Evolutionary conservation across 1,140 invertebrate species (phyloP).

Genomic region (Drosophila trapezifrons): DNA sequence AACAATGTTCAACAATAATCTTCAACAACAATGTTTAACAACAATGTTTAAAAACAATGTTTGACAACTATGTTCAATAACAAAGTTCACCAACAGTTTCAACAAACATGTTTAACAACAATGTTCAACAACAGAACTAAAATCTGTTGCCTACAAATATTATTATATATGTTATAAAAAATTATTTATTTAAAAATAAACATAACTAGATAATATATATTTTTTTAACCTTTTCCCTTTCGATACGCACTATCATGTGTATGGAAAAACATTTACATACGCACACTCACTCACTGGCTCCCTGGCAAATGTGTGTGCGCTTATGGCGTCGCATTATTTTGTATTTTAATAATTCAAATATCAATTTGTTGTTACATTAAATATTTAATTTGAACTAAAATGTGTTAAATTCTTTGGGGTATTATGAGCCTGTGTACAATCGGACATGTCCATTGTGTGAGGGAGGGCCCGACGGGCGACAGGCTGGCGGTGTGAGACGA

Average conservation of each 20-base stretch:
- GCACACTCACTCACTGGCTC: conserved; percentile 13
- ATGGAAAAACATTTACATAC: conserved; percentile 23
- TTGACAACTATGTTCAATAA: too few species aligned
- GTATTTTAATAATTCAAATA: conserved; percentile 82
- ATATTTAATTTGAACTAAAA: conserved; percentile 83
- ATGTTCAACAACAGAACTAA: too few species aligned
- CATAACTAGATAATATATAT: too few species aligned
- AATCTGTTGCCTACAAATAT: too few species aligned
- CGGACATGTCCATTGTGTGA: conserved; percentile 27
- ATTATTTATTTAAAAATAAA: too few species aligned
- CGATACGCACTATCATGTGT: conserved; percentile 17
- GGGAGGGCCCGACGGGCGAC: conserved; percentile 1
- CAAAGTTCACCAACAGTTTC: too few species aligned
- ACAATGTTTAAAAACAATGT: too few species aligned
- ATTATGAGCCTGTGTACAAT: conserved; percentile 56
- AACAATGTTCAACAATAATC: too few species aligned
- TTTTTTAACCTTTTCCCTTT: neutral
- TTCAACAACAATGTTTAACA: too few species aligned
- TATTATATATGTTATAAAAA: too few species aligned
- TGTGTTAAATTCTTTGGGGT: conserved; percentile 81
- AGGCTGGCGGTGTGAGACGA: neutral
- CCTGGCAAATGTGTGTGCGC: conserved; percentile 36
- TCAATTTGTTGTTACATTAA: conserved; percentile 82
- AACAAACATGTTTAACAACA: too few species aligned
- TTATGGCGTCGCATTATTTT: conserved; percentile 77